These are phyloP conservation scores for Habropoda laboriosa DNA, from an alignment of 1,140 invertebrate genomes.

Conservation along the genomic window DNA sequence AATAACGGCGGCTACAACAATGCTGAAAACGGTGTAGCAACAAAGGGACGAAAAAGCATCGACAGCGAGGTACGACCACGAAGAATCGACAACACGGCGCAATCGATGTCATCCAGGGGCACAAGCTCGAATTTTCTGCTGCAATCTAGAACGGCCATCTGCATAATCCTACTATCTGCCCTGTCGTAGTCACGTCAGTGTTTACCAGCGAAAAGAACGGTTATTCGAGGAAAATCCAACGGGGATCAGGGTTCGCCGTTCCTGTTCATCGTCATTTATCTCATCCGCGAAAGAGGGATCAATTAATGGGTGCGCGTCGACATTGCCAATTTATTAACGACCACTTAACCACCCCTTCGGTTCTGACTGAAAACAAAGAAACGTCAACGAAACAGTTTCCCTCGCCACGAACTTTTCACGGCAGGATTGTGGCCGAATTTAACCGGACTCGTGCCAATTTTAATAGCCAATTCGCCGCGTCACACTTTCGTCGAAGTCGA, in stretches of 20 bases:
- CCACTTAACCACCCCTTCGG: not conserved
- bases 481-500: too few relatives aligned
- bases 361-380: not conserved
- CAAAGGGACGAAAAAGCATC: constrained; percentile 47
- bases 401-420: not conserved
- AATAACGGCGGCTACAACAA: constrained; percentile 42
- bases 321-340: constrained; percentile 22
- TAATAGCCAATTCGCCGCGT: too few relatives aligned
- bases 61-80: constrained; percentile 57
- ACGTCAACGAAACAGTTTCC: constrained; percentile 3
- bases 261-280: constrained; percentile 48
- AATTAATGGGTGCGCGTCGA: constrained; percentile 47
- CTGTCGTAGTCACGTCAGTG: constrained; percentile 59
- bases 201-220: constrained; percentile 23
- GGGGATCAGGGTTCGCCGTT: constrained; percentile 43
- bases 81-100: constrained; percentile 76
- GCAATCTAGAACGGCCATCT: constrained; percentile 47
- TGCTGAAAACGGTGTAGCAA: constrained; percentile 52
- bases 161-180: constrained; percentile 57
- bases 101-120: constrained; percentile 78
- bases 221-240: constrained; percentile 42
- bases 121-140: constrained; percentile 33
- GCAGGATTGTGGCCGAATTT: too few relatives aligned
- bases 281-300: constrained; percentile 60
- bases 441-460: too few relatives aligned